A percentile compares a stretch with the other conserved stretches of the same genome.
Evolutionary conservation across 2,888 invertebrate genomes (phyloP).

Genomic region (Melanchra persicariae): DNA sequence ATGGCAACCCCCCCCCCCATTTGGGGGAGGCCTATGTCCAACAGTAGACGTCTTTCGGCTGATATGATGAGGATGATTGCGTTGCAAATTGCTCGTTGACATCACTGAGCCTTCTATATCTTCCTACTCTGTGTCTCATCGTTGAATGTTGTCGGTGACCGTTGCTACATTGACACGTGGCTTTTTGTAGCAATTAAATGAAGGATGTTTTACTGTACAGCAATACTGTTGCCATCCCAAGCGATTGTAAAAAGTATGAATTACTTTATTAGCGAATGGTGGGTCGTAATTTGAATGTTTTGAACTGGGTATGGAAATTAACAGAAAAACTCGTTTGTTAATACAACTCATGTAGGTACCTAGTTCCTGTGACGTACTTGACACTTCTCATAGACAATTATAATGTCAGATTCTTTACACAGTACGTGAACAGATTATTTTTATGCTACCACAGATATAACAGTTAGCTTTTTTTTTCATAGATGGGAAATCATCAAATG

Average conservation of each 20-base stretch:
- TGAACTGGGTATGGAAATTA: not conserved
- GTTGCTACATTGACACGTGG: slow-evolving; percentile 52
- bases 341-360: no score
- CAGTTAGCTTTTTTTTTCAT: no score
- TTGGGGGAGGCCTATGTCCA: no score
- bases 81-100: not conserved
- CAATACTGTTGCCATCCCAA: slow-evolving; percentile 45
- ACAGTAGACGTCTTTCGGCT: no score
- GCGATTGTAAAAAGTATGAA: slow-evolving; percentile 48
- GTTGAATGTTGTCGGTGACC: slow-evolving; percentile 46
- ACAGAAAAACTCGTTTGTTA: not conserved
- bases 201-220: slow-evolving; percentile 57
- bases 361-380: not conserved
- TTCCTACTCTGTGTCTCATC: slow-evolving; percentile 27
- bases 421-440: no score
- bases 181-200: slow-evolving; percentile 62
- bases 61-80: no score
- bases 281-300: slow-evolving; percentile 15
- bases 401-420: no score
- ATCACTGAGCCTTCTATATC: slow-evolving; percentile 26
- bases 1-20: no score
- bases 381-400: no score
- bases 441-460: not conserved
- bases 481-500: no score
- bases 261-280: slow-evolving; percentile 17